Evolutionary conservation across 1,140 invertebrate species (phyloP), one percentile per base, ranked within the genome.

Genomic region (Marisa cornuarietis): DNA sequence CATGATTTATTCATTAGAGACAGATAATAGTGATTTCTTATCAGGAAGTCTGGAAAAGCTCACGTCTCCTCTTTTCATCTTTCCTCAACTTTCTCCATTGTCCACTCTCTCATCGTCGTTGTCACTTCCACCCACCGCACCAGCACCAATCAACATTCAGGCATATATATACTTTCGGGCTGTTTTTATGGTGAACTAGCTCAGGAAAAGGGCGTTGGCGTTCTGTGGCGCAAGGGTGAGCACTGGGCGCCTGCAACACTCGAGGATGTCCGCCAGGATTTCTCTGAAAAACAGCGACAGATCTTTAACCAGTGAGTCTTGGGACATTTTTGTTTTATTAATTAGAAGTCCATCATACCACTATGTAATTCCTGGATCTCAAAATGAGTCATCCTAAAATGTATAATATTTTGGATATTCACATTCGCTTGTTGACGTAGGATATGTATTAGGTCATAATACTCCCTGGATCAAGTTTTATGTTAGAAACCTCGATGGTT

Each of bases 261-360:
- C 16, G 77, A 81, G 10, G 71, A 83, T 54, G 58, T 83, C 8
- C 76, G 62, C 58, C 63, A 61, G 13, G 79, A 83, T 61, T 83
- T 83, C 62, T 24, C 79, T 65, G 69, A 77, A 26, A 74, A 83
- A 26, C 82, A 83, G 58, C 22, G 76, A 6, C 22, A 20, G 42
- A 76, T 83, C 14, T 83, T 83, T 69, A 72, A 76, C n/a, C 65
- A 65, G 82, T 81, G 73, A 81, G 79, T 26, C 5, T 68, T 69
- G 52, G 42, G 62, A 26, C 9, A 61, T 54, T 14, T 26, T 58
- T 26, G 24, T 7, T 24, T 52, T 31, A 26, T n/a, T 62, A 18
- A 54, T 10, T 49, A 31, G 7, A 26, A 26, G 2, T 31, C 24
- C 8, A 14, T n/a, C n/a, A 49, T 18, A 26, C 54, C 11, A 8